phyloP scores from a whole-genome alignment of 1,140 invertebrate species.

The Orussus abietinus region DNA sequence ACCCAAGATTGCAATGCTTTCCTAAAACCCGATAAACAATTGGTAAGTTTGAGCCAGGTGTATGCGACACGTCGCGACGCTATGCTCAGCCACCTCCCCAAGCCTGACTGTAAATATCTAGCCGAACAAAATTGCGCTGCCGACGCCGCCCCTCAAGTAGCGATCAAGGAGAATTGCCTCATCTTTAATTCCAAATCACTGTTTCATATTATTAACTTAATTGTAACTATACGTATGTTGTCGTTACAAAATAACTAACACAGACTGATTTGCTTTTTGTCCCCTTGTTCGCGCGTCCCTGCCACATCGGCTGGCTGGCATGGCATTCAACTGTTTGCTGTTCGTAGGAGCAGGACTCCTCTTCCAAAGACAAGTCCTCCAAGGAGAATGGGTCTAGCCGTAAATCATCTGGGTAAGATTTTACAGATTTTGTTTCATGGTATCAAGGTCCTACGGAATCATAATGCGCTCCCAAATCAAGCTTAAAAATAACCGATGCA shows the following conservation, averaged over 20 bases:
- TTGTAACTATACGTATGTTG: constrained; percentile 10
- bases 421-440: constrained; percentile 17
- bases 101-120: constrained; percentile 8
- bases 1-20: constrained; percentile 54
- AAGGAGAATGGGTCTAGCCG: constrained; percentile 60
- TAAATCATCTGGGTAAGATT: constrained; percentile 56
- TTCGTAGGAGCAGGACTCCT: constrained; percentile 60
- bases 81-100: constrained; percentile 34
- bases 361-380: constrained; percentile 52
- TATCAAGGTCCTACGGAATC: neutral
- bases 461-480: constrained; percentile 6
- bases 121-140: constrained; percentile 12
- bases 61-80: constrained; percentile 32
- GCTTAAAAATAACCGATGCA: constrained; percentile 7
- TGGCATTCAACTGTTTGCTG: constrained; percentile 60
- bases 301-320: constrained; percentile 56
- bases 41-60: constrained; percentile 51
- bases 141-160: constrained; percentile 11
- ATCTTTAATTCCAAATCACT: constrained; percentile 1
- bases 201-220: constrained; percentile 4
- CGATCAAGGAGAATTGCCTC: constrained; percentile 4
- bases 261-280: constrained; percentile 52
- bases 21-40: constrained; percentile 51
- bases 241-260: constrained; percentile 42
- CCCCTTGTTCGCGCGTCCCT: constrained; percentile 53